A percentile compares a stretch with the other conserved stretches of the same genome.
phyloP scores from a whole-genome alignment of 2,113 vertebrate species.

The Nibea albiflora region DNA sequence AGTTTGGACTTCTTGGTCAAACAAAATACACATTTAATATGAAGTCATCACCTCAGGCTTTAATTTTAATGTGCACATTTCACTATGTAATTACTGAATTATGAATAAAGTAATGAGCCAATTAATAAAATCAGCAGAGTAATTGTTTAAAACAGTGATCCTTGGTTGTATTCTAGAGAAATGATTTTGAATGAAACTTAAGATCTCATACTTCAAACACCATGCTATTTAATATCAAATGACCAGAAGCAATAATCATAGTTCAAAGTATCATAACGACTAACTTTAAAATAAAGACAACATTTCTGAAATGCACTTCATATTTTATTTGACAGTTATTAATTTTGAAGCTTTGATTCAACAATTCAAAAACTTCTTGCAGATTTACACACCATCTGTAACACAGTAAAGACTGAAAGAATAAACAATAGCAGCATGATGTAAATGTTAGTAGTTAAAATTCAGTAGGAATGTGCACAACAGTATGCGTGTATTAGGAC shows the following conservation, averaged over 20 bases:
- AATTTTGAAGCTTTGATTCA: background rate
- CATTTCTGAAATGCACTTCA: background rate
- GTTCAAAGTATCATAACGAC: background rate
- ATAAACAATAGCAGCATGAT: background rate
- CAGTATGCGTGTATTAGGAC: background rate
- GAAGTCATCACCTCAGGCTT: background rate
- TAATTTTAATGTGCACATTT: background rate
- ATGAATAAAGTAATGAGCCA: background rate
- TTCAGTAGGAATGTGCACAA: conserved; percentile 23
- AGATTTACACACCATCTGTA: background rate
- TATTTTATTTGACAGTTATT: background rate
- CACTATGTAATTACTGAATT: background rate
- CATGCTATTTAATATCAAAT: background rate
- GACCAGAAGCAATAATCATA: background rate
- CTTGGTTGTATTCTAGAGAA: background rate
- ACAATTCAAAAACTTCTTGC: background rate
- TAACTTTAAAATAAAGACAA: background rate
- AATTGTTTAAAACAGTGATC: background rate
- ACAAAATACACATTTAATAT: background rate
- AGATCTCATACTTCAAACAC: background rate
- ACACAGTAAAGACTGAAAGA: background rate
- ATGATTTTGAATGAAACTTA: background rate
- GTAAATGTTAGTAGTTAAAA: background rate
- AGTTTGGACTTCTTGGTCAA: background rate
- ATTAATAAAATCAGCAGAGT: background rate